Base-by-base conservation (phyloP, 2,888 invertebrate genomes). In the Aporophyla lueneburgensis region DNA sequence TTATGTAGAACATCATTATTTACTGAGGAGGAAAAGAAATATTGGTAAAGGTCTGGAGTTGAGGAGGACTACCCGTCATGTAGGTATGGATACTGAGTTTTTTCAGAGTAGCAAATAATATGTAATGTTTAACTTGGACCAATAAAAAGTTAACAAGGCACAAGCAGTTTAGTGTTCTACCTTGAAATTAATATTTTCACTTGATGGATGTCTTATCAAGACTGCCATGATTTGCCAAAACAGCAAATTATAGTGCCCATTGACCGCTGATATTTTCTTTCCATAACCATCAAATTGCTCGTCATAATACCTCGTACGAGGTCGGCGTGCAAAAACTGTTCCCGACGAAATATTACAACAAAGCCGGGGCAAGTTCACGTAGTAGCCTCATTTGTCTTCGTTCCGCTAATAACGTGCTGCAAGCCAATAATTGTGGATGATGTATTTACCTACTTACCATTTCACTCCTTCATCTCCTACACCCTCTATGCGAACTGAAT, bases 361-460 rank as follows among this genome's bases (percentile, higher is more conserved):
- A 73, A 88, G 87, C 78, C 63, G 71, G 58, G 72, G 69, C 69
- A 74, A 86, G 83, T 83, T 82, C 91, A 88, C 89, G 90, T 85
- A 82, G 84, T 46, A 53, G 53, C 63, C 68, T 88, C 91, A 81
- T 92, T 92, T 90, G 85, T 91, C 91, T 92, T 91, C 87, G 89
- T 92, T 91, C 83, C 85, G 73, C 80, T 86, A 86, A 86, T 88
- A 88, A 86, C 86, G 78, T 76, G 80, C 86, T 76, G 78, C 74
- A 72, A 85, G 84, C 86, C 87, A 85, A 90, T 92, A 88, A 91
- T 91, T 88, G 89, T 71, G 81, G 80, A 86, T 89, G 90, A 92
- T 91, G 85, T 87, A 91, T 89, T 84, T 76, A 76, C 85, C 62
- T 43, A 59, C 58, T 61, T 58, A 71, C 78, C 66, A 78, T 51